Evolutionary conservation across 2,888 invertebrate genomes (phyloP).

Genomic region (Plagodis pulveraria): DNA sequence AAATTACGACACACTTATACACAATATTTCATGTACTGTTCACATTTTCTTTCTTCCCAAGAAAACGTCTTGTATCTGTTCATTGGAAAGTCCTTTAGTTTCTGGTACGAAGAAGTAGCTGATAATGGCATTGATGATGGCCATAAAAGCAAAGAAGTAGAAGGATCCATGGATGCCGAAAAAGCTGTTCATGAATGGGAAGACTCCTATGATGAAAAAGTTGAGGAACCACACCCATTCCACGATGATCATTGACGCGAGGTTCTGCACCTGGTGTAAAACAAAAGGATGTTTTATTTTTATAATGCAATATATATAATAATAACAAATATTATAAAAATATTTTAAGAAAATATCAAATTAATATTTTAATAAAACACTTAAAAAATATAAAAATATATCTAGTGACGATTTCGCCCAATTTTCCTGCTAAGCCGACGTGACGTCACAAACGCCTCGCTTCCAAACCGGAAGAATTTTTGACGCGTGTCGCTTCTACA

Average conservation of each 20-base stretch:
- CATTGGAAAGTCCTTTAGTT: conserved; percentile 74
- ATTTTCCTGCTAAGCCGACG: no score
- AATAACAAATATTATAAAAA: no score
- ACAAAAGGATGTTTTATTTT: neutral
- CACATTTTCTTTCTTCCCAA: conserved; percentile 33
- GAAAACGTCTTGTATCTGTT: conserved; percentile 64
- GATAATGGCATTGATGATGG: conserved; percentile 52
- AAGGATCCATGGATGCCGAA: conserved; percentile 70
- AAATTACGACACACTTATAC: neutral
- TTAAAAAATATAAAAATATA: no score
- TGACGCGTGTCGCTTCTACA: no score
- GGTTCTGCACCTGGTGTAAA: conserved; percentile 59
- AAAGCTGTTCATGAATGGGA: conserved; percentile 57
- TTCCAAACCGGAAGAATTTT: no score
- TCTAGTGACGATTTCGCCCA: no score
- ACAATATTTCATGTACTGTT: neutral
- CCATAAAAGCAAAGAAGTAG: conserved; percentile 63
- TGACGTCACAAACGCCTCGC: no score
- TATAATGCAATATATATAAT: no score
- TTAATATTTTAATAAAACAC: no score
- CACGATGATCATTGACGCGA: conserved; percentile 70
- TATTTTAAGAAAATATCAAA: no score
- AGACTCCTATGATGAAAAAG: conserved; percentile 70
- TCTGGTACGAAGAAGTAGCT: conserved; percentile 70
- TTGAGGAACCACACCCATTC: conserved; percentile 75